Evolutionary conservation across 2,113 vertebrate genomes (phyloP), one percentile per base, ranked within the genome.

Genomic region (Megaleporinus macrocephalus): DNA sequence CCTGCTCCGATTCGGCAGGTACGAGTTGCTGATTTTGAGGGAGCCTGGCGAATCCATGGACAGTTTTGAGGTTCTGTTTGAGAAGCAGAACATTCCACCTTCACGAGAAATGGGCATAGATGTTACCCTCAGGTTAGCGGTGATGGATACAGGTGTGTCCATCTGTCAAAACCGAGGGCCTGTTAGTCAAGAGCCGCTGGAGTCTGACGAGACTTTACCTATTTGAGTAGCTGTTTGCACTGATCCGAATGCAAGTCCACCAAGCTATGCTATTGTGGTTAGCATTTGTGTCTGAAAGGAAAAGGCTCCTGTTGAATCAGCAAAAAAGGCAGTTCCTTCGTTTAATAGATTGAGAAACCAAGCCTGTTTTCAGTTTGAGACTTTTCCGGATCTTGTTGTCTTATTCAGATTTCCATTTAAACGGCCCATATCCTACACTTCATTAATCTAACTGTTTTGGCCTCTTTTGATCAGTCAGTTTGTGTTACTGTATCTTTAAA

Each of bases 1-100:
- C 83, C 86, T 95, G 55, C 86, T 98, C 44, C 88, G 88, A 1
- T 98, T 98, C 0, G 94, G 95, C 1, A 94, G 96, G 15, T 98
- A 96, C 22, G 95, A 97, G 90, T 79, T 98, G 68, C 84, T 96
- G 36, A 82, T 96, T 6, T 84, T 93, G 87, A 86, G 83, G 0
- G 94, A 96, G 61, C 88, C 90, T 0, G 97, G 97, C 0, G 95
- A 97, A 69, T 95, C 94, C 0, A 0, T 89, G 87, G 92, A 92
- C 9, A 93, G 88, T 77, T 98, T 97, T 71, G 95, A 97, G 85
- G 95, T 94, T 71, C 63, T 90, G 2, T 94, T 98, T 33, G 89
- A 93, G 55, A 86, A 96, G 78, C 82, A 96, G 49, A 12, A 88
- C 0, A 86, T 3, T 1, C 83, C 97, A 0, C 92, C 97, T 15